Conservation (phyloP, 2,888 invertebrate species). For the Drosophila maculinotata region DNA sequence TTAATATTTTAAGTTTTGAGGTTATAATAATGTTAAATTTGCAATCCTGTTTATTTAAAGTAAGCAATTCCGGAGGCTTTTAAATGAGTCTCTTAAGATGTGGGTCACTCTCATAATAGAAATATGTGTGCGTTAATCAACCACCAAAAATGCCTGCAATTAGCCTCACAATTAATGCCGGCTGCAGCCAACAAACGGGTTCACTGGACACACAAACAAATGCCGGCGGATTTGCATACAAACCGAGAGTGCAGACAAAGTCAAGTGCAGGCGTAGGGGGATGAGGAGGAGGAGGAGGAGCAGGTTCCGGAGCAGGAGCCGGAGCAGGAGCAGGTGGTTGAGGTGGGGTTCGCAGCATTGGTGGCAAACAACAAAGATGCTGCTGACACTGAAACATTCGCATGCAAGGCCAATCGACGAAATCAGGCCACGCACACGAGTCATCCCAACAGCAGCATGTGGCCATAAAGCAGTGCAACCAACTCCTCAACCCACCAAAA, state of each 20-base stretch:
- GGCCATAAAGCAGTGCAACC: slow-evolving; percentile 25
- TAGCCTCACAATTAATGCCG: not conserved
- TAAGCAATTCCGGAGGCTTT: not conserved
- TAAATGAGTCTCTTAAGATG: slow-evolving; percentile 21
- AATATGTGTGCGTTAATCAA: slow-evolving; percentile 21
- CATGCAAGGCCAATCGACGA: slow-evolving; percentile 74
- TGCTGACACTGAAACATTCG: slow-evolving; percentile 72
- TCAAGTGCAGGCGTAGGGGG: slow-evolving; percentile 1
- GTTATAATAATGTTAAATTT: too few relatives aligned
- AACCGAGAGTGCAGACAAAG: slow-evolving; percentile 16
- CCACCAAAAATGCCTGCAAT: slow-evolving; percentile 22
- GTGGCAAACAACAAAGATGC: slow-evolving; percentile 57
- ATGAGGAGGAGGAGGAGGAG: not conserved
- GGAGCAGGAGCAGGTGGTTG: slow-evolving; percentile 3
- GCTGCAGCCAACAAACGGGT: slow-evolving; percentile 16
- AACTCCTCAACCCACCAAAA: not conserved
- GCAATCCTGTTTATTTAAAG: not conserved
- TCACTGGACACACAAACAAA: slow-evolving; percentile 24
- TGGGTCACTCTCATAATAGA: too few relatives aligned
- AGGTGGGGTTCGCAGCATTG: slow-evolving; percentile 15
- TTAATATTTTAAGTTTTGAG: too few relatives aligned
- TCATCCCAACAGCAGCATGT: slow-evolving; percentile 19
- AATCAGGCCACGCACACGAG: slow-evolving; percentile 78
- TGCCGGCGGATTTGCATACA: slow-evolving; percentile 39
- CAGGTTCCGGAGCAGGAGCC: slow-evolving; percentile 2